Base-by-base conservation (phyloP, 2,797 vertebrate genomes). In the Microcaecilia unicolor region DNA sequence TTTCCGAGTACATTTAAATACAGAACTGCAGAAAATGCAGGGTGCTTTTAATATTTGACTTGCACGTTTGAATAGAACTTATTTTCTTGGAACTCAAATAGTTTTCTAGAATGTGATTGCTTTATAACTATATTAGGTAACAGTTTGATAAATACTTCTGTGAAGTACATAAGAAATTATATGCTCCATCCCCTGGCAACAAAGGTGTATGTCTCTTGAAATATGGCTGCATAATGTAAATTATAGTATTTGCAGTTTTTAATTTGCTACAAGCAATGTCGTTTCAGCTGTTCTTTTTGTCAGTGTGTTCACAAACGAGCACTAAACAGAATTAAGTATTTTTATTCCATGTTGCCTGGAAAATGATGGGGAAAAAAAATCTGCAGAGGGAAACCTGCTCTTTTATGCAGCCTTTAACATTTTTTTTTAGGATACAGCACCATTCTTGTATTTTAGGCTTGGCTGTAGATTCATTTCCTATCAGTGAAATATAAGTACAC, bases 381-480 rank as follows among this genome's bases (percentile, higher is more conserved):
- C 20, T 43, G 54, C 55, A 50, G 22, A 23, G 31, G 22, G 42
- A 57, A 29, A 23, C 25, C 4, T 44, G 44, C 33, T 45, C 37
- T 51, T 53, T 49, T 45, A 31, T 48, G 58, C 28, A 11, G n/a
- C n/a, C n/a, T n/a, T n/a, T n/a, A n/a, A n/a, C n/a, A 46, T 49
- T 57, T 51, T 42, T 64, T 62, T 64, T 58, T 58, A 55, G 41
- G 44, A 25, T 48, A 52, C 48, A 55, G 55, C 54, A 58, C 21
- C 34, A 43, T 49, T 73, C 66, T 55, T 37, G 32, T 51, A 1
- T 28, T 56, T 44, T 37, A 66, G 37, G 53, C 44, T 51, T 43
- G 41, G 34, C 68, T 70, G 76, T 72, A 74, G n/a, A n/a, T n/a
- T 69, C 53, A 19, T 54, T 56, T 54, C n/a, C 44, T 55, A 62